Percentiles rank a stretch among this genome's conserved stretches.
These are phyloP conservation scores for Potamilus streckersoni DNA, from an alignment of 1,140 invertebrate genomes.

Conservation along the genomic window DNA sequence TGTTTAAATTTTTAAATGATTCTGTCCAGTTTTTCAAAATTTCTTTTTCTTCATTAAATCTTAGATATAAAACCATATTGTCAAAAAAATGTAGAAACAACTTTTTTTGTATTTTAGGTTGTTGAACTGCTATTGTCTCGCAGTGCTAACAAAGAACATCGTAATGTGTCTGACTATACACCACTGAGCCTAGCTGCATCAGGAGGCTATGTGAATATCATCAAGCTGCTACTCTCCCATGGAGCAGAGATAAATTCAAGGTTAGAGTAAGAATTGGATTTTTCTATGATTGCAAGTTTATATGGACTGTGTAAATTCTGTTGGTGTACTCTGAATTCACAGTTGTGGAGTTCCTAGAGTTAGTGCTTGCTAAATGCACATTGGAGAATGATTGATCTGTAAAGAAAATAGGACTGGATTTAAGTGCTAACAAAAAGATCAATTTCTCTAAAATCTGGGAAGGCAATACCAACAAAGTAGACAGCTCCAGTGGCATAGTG, in stretches of 20 bases:
- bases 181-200: slow-evolving; percentile 97
- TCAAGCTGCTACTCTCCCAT: slow-evolving; percentile 91
- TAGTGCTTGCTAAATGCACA: too few species aligned
- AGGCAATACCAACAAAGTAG: too few species aligned
- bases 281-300: neutral
- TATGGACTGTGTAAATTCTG: neutral
- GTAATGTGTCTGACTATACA: slow-evolving; percentile 99
- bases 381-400: too few species aligned
- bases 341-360: too few species aligned
- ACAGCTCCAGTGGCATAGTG: too few species aligned
- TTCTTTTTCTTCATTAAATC: too few species aligned
- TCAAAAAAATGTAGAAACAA: too few species aligned
- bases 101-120: slow-evolving; percentile 71
- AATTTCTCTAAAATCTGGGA: too few species aligned
- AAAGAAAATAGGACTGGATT: too few species aligned
- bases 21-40: neutral
- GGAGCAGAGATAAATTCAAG: slow-evolving; percentile 98
- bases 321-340: too few species aligned
- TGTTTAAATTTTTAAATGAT: neutral
- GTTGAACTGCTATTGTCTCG: slow-evolving; percentile 91
- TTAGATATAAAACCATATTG: too few species aligned
- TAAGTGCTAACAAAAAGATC: too few species aligned
- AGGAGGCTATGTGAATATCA: slow-evolving; percentile 98
- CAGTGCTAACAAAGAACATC: slow-evolving; percentile 97
- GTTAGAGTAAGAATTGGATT: slow-evolving; percentile 27